Base-by-base conservation (phyloP, 2,888 invertebrate genomes). In the Tenthredo distinguenda region DNA sequence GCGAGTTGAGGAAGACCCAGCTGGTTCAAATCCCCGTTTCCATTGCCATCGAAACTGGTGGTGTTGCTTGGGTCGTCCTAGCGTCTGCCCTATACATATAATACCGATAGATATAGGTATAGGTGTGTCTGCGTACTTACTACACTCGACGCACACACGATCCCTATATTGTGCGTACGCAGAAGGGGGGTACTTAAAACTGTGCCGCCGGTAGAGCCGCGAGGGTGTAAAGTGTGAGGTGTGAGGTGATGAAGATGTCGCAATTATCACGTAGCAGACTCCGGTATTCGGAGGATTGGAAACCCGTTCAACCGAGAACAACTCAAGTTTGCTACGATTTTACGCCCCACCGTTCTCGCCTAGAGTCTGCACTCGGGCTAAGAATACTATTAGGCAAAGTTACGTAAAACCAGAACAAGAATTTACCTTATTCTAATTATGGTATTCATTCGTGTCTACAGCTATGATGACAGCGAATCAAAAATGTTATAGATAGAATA, bases 11-110 rank as follows among this genome's bases (percentile, higher is more conserved):
- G 62, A 71, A 47, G 86, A 88, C 87, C 88, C 90, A 90, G 88
- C 90, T 89, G 90, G 89, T 90, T 88, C 87, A 89, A 90, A 90
- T 88, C 88, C 88, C 85, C 86, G 87, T 87, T 84, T 86, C 86
- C 86, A 86, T 87, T 87, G 87, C 87, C 86, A 68, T 68, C 83
- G 47, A 68, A 50, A 58, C 81, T 81, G 62, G 62, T 40, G 34
- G 5, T 77, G 81, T 21, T 62, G 81, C 40, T 55, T 55, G 50
- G 77, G 50, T 77, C 77, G 50, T 77, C 10, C 18, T 55, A 47
- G 31, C 77, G 50, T 55, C 55, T 68, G 18, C 34, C 55, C 12
- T 71, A 71, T 37, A 31, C 37, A 37, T n/a, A n/a, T 37, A 37
- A n/a, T 40, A 47, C n/a, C 10, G 1, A 76, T 21, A 26, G 10